Conservation (phyloP, 2,888 invertebrate genomes). For the Sussaba pulchella region DNA sequence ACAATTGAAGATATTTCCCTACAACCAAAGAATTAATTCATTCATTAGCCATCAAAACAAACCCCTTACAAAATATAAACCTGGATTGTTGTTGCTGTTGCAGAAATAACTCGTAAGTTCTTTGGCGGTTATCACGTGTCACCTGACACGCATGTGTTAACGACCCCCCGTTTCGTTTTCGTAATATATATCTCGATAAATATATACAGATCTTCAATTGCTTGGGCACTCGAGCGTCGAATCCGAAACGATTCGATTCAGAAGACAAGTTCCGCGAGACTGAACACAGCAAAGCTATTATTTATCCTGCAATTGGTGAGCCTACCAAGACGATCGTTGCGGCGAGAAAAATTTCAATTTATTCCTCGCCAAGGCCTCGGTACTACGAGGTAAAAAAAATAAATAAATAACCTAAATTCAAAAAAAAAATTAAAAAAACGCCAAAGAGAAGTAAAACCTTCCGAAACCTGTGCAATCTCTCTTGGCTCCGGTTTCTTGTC, state of each 20-base stretch:
- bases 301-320: constrained; percentile 41
- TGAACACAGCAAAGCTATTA: constrained; percentile 34
- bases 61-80: no score
- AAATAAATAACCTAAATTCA: no score
- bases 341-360: constrained; percentile 79
- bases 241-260: neutral
- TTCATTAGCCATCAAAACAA: no score
- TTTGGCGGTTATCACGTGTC: no score
- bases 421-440: constrained; percentile 37
- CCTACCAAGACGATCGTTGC: constrained; percentile 70
- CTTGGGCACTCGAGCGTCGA: neutral
- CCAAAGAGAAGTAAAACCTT: constrained; percentile 37
- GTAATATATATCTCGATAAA: no score
- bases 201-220: neutral
- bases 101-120: no score
- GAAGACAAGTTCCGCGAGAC: constrained; percentile 12
- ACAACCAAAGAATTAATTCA: no score
- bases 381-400: constrained; percentile 30
- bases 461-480: constrained; percentile 54
- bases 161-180: no score
- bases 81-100: no score
- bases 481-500: constrained; percentile 51
- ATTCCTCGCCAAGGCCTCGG: constrained; percentile 70
- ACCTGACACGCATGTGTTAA: no score
- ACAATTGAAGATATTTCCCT: no score